Conservation (phyloP, 2,888 invertebrate genomes). For the Meloe dianella region DNA sequence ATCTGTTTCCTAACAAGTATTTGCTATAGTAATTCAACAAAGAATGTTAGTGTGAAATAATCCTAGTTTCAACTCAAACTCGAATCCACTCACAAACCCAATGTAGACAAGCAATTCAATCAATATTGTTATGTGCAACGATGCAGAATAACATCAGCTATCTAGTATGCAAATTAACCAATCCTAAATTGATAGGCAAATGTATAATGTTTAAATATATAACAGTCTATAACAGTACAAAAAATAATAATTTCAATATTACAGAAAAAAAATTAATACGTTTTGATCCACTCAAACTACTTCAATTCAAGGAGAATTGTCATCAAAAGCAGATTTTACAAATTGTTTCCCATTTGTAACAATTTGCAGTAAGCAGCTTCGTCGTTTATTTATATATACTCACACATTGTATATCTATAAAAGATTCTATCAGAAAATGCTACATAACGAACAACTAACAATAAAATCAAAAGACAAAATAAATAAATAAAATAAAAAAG, state of each 20-base stretch:
- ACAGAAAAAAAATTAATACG: too few relatives aligned
- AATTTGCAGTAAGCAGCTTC: background rate
- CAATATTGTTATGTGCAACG: slow-evolving; percentile 17
- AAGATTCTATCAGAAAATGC: background rate
- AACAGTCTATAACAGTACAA: background rate
- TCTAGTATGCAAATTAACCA: slow-evolving; percentile 30
- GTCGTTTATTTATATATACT: background rate
- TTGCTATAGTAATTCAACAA: background rate
- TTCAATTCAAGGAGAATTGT: too few relatives aligned
- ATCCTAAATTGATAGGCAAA: slow-evolving; percentile 17
- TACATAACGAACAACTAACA: slow-evolving; percentile 15
- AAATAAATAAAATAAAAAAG: slow-evolving; percentile 17
- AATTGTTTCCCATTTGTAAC: background rate
- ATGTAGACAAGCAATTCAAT: slow-evolving; percentile 6
- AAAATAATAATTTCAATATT: background rate
- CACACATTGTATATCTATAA: background rate
- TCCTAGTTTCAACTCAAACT: background rate
- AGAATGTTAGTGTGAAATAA: background rate
- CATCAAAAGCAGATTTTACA: background rate
- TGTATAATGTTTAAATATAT: slow-evolving; percentile 10
- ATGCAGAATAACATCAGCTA: slow-evolving; percentile 23
- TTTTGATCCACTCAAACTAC: too few relatives aligned
- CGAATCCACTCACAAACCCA: background rate
- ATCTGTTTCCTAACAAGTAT: background rate
- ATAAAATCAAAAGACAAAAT: slow-evolving; percentile 16